Conservation (phyloP, 2,888 invertebrate species). For the Orthonychiurus folsomi region DNA sequence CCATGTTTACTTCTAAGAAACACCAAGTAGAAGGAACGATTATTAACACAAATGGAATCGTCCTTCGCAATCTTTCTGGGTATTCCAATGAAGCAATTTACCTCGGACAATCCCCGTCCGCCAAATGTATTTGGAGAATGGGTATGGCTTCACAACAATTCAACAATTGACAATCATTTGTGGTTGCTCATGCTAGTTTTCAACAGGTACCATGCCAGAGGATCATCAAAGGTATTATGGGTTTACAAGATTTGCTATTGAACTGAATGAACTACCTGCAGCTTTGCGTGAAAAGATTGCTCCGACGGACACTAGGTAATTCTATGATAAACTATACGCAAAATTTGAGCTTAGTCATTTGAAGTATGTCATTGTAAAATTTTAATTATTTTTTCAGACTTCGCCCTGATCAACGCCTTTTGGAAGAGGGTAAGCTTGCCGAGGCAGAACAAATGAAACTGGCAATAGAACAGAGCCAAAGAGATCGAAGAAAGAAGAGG, state of each 20-base stretch:
- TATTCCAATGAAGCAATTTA: conserved; percentile 75
- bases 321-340: neutral
- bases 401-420: conserved; percentile 64
- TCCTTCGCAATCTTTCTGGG: conserved; percentile 58
- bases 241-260: conserved; percentile 74
- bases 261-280: conserved; percentile 66
- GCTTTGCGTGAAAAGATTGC: conserved; percentile 55
- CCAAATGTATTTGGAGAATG: conserved; percentile 67
- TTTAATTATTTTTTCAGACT: conserved; percentile 49
- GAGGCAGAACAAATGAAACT: conserved; percentile 63
- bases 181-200: conserved; percentile 13
- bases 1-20: conserved; percentile 66
- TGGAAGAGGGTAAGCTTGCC: conserved; percentile 65
- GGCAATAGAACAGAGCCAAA: conserved; percentile 62
- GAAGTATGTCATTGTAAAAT: neutral
- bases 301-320: conserved; percentile 57
- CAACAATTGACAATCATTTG: too few species aligned
- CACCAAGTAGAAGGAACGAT: conserved; percentile 66
- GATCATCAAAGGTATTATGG: conserved; percentile 73
- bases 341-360: neutral
- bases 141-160: conserved; percentile 46
- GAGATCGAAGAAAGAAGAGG: conserved; percentile 57
- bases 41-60: conserved; percentile 51
- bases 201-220: conserved; percentile 65
- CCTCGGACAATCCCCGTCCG: conserved; percentile 62